Conservation (phyloP, 2,113 vertebrate genomes). For the Cyprinodon brontotheroides region DNA sequence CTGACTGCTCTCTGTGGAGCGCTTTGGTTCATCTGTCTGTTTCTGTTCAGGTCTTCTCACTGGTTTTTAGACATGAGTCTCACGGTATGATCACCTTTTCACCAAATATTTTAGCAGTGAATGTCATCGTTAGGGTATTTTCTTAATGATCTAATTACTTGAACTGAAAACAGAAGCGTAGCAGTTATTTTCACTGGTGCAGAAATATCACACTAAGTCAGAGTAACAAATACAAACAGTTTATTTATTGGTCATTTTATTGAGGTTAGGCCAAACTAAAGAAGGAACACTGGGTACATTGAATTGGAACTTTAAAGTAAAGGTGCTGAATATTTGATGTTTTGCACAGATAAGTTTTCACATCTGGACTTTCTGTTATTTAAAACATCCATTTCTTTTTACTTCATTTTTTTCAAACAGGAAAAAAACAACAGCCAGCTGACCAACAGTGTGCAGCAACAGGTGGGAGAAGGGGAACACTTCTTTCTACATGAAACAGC, state of each 20-base stretch:
- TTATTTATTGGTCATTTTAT: not conserved
- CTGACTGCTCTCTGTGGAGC: conserved; percentile 33
- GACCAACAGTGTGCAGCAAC: not conserved
- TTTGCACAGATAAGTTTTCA: too few relatives aligned
- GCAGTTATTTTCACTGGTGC: not conserved
- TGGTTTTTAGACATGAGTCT: not conserved
- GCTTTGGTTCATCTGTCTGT: conserved; percentile 24
- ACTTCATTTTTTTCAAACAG: too few relatives aligned
- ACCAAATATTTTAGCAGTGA: not conserved
- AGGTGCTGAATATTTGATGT: not conserved
- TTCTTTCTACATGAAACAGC: too few relatives aligned
- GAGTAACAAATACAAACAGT: not conserved
- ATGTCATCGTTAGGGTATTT: not conserved
- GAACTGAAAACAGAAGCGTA: not conserved
- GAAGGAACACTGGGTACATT: not conserved
- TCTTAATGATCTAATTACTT: not conserved
- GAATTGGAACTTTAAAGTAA: not conserved
- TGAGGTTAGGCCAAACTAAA: not conserved
- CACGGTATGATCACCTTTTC: not conserved
- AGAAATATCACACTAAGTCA: not conserved
- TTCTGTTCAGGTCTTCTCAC: conserved; percentile 11
- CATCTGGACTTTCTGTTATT: too few relatives aligned
- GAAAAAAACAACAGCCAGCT: not conserved
- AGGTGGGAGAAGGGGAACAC: not conserved
- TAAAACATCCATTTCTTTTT: too few relatives aligned